Evolutionary conservation across 2,797 vertebrate species (phyloP).

Genomic region (Sebastes melanostomus): DNA sequence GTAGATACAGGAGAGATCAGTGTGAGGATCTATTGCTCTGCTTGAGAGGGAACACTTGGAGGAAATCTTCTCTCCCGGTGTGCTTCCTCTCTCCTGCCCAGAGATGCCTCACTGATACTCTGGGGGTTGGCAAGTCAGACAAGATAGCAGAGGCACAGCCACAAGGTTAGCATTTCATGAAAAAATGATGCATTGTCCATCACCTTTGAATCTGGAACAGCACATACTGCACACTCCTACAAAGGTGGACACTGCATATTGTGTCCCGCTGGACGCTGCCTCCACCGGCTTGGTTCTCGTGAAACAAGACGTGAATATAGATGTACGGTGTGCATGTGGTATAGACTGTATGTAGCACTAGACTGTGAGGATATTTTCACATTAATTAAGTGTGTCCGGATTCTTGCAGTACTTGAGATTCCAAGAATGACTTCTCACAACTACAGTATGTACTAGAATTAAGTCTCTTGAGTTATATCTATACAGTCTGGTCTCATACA

Average conservation of each 20-base stretch:
- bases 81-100: neutral
- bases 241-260: constrained; percentile 12
- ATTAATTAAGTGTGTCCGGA: neutral
- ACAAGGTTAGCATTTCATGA: constrained; percentile 38
- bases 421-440: neutral
- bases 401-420: neutral
- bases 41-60: constrained; percentile 1
- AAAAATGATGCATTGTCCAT: constrained; percentile 47
- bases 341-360: neutral
- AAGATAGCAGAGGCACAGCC: constrained; percentile 28
- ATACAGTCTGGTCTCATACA: too few relatives aligned
- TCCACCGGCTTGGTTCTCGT: neutral
- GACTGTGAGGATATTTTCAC: neutral
- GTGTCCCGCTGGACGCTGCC: constrained; percentile 17
- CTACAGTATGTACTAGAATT: neutral
- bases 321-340: neutral
- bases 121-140: constrained; percentile 26
- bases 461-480: neutral
- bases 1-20: neutral
- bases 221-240: constrained; percentile 4
- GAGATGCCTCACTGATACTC: constrained; percentile 38
- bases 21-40: neutral
- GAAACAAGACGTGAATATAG: constrained; percentile 14
- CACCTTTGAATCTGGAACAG: constrained; percentile 43
- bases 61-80: constrained; percentile 1